A percentile compares a stretch with the other conserved stretches of the same genome.
phyloP scores from a whole-genome alignment of 92 coral and sea anemone genomes.

The Porites cylindrica region DNA sequence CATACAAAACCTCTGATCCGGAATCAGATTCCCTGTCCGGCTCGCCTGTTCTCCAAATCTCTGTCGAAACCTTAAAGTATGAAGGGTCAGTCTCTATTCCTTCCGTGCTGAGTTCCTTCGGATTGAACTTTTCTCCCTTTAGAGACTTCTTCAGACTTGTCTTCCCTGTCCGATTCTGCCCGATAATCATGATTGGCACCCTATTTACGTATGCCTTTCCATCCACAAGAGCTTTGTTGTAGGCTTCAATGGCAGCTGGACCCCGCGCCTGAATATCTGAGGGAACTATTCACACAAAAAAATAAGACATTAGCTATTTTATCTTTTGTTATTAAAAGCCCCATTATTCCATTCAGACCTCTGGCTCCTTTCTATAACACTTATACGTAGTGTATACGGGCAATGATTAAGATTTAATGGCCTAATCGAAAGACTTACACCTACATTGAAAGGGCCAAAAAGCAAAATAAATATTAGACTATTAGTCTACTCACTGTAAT shows the following conservation, averaged over 20 bases:
- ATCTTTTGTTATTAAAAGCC: too few relatives aligned
- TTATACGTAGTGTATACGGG: too few relatives aligned
- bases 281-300: too few relatives aligned
- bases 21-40: neutral
- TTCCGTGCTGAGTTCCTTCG: neutral
- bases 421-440: too few relatives aligned
- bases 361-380: too few relatives aligned
- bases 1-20: neutral
- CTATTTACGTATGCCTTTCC: neutral
- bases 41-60: neutral
- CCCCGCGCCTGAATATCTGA: slow-evolving; percentile 4
- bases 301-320: too few relatives aligned
- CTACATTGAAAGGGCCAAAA: too few relatives aligned
- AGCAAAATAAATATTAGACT: too few relatives aligned
- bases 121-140: neutral
- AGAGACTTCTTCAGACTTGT: slow-evolving; percentile 4
- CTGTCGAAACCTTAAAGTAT: neutral
- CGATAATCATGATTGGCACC: neutral
- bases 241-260: neutral
- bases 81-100: neutral
- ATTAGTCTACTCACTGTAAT: too few relatives aligned
- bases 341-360: too few relatives aligned
- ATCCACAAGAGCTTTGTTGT: neutral
- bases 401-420: too few relatives aligned
- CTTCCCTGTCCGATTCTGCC: neutral